Percentiles rank a stretch among this genome's conserved stretches.
Conservation (phyloP, 2,113 vertebrate species). For the Cephalopterus ornatus region DNA sequence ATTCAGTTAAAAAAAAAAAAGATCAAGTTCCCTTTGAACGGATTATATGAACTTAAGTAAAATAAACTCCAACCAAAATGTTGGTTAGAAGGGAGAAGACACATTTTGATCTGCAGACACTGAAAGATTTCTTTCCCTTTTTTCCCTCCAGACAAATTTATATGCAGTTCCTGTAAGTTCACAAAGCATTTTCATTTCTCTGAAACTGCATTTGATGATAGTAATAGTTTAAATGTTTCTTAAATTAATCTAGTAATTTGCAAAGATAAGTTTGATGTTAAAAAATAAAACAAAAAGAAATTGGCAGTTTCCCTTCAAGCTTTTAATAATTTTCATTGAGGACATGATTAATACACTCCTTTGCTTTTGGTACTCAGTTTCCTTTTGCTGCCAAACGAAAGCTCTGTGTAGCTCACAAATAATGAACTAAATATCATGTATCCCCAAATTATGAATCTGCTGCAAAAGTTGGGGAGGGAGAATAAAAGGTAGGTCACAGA, state of each 20-base stretch:
- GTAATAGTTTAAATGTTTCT: slow-evolving; percentile 14
- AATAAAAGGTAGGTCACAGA: slow-evolving; percentile 36
- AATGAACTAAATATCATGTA: neutral
- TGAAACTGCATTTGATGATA: neutral
- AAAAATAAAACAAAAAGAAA: neutral
- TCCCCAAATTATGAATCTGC: neutral
- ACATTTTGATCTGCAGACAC: neutral
- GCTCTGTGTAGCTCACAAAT: neutral
- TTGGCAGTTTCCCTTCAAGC: neutral
- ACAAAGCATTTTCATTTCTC: neutral
- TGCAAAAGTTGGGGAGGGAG: neutral
- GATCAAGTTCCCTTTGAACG: neutral
- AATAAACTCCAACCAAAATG: neutral
- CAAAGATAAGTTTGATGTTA: neutral
- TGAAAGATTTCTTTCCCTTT: neutral
- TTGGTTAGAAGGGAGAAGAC: neutral
- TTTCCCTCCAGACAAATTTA: neutral
- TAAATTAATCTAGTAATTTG: neutral
- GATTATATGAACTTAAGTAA: neutral
- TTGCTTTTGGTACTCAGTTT: neutral
- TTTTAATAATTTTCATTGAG: slow-evolving; percentile 27
- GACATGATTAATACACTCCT: neutral
- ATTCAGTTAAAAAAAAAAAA: neutral
- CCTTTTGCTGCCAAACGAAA: neutral
- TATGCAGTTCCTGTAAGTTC: neutral